phyloP scores from a whole-genome alignment of 2,797 vertebrate genomes.

The Hyperoplus immaculatus region DNA sequence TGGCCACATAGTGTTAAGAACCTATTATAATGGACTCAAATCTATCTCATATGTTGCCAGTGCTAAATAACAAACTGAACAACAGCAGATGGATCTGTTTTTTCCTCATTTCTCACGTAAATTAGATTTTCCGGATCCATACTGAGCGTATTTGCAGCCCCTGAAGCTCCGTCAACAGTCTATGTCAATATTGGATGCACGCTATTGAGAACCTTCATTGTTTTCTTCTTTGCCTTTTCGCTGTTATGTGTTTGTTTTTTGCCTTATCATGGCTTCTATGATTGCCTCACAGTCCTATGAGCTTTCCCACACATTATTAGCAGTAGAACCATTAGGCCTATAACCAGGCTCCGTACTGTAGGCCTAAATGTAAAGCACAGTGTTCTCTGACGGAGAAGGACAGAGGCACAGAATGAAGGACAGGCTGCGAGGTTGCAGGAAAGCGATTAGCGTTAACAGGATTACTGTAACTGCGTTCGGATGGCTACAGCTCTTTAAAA shows the following conservation, averaged over 20 bases:
- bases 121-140: constrained; percentile 34
- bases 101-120: constrained; percentile 20
- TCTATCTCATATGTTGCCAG: constrained; percentile 19
- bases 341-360: constrained; percentile 34
- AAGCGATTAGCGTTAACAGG: constrained; percentile 85
- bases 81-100: neutral
- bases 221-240: neutral
- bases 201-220: neutral
- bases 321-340: constrained; percentile 40
- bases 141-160: constrained; percentile 31
- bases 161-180: constrained; percentile 21
- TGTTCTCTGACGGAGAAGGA: constrained; percentile 49
- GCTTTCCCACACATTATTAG: constrained; percentile 61
- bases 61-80: constrained; percentile 1
- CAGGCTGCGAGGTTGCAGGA: constrained; percentile 76
- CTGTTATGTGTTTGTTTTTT: neutral
- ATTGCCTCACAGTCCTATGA: constrained; percentile 44
- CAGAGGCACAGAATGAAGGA: constrained; percentile 55
- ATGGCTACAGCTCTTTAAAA: constrained; percentile 78
- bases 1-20: neutral
- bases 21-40: neutral
- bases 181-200: constrained; percentile 33
- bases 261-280: constrained; percentile 11
- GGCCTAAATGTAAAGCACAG: constrained; percentile 54
- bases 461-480: constrained; percentile 82